These are phyloP conservation scores for Ondatra zibethicus DNA, from an alignment of 2,113 vertebrate genomes.

Conservation along the genomic window DNA sequence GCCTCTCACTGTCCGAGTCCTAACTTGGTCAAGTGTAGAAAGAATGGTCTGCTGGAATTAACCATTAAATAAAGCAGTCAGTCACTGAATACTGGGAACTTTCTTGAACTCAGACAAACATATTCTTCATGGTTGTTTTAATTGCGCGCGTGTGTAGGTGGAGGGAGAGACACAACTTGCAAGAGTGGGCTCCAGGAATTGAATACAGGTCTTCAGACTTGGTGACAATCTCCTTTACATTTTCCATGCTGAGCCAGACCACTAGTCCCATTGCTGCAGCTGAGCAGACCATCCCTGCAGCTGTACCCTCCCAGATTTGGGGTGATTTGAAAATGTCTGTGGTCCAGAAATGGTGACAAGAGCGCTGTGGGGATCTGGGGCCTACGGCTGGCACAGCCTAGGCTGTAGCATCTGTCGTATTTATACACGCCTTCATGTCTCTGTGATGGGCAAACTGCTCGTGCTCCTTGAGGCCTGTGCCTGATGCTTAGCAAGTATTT, in stretches of 20 bases:
- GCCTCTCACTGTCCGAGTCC: background rate
- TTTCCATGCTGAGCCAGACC: background rate
- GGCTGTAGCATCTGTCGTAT: background rate
- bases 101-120: background rate
- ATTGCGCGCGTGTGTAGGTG: too few relatives aligned
- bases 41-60: background rate
- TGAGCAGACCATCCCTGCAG: background rate
- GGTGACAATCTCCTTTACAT: background rate
- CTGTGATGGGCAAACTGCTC: background rate
- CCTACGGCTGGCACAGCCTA: background rate
- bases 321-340: background rate
- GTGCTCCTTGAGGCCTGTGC: background rate
- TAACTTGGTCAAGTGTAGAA: background rate
- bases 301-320: fast-evolving
- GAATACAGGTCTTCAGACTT: background rate
- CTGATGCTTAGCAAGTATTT: background rate
- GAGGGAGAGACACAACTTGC: background rate
- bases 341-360: too few relatives aligned
- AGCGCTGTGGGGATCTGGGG: background rate
- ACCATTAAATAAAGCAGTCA: conserved; percentile 59
- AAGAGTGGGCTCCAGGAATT: background rate
- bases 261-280: background rate
- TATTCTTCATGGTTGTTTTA: background rate
- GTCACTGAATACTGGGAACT: background rate
- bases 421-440: background rate